These are phyloP conservation scores for Elachura formosa DNA, from an alignment of 2,113 vertebrate genomes.

Conservation along the genomic window DNA sequence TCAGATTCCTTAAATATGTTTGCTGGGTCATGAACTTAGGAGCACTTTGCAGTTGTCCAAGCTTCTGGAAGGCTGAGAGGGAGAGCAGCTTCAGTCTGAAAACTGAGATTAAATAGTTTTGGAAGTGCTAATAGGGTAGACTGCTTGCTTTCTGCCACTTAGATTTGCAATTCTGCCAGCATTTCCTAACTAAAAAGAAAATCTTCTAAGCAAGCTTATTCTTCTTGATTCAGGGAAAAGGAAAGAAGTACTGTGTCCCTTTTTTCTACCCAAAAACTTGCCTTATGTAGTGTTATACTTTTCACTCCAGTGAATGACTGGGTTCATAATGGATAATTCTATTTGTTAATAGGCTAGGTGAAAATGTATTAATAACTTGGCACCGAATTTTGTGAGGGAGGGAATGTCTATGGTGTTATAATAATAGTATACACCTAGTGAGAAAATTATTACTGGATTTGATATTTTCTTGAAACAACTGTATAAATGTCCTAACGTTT, in stretches of 20 bases:
- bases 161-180: background rate
- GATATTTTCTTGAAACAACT: background rate
- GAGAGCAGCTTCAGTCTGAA: background rate
- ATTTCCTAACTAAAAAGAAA: background rate
- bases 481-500: background rate
- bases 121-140: background rate
- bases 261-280: background rate
- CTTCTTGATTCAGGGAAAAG: background rate
- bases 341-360: background rate
- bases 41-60: background rate
- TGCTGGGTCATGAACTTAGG: background rate
- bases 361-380: background rate
- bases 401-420: background rate
- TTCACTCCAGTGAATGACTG: background rate
- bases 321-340: background rate
- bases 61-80: background rate
- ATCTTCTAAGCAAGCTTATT: background rate
- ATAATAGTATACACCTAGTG: too few relatives aligned
- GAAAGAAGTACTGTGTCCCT: background rate
- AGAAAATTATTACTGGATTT: background rate
- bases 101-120: background rate
- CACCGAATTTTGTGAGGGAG: background rate
- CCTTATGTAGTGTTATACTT: rapidly evolving
- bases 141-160: background rate
- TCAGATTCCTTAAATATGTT: background rate